A percentile compares a stretch with the other conserved stretches of the same genome.
Conservation (phyloP, 1,140 invertebrate species). For the Belonocnema kinseyi region DNA sequence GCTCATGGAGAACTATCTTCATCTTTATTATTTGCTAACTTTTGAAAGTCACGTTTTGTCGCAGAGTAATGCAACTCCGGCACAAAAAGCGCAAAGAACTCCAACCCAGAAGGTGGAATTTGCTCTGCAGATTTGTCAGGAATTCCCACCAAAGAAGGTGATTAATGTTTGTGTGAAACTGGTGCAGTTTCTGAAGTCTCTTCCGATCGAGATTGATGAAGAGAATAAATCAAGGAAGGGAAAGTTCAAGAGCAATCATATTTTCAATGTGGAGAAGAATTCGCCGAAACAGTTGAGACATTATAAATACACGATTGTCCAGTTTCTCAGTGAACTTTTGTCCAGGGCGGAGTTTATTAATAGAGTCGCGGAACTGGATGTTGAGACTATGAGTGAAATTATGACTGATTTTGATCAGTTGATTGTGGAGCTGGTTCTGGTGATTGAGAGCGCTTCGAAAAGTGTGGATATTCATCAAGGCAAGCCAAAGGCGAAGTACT, state of each 20-base stretch:
- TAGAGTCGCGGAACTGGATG: constrained; percentile 75
- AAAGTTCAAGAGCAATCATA: constrained; percentile 70
- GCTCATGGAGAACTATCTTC: constrained; percentile 85
- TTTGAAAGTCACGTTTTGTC: constrained; percentile 81
- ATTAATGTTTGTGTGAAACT: constrained; percentile 82
- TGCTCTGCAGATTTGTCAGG: constrained; percentile 79
- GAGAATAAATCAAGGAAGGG: constrained; percentile 42
- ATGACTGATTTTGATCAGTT: constrained; percentile 80
- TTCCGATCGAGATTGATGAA: constrained; percentile 82
- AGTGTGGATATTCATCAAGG: constrained; percentile 74
- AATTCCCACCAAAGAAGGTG: constrained; percentile 80
- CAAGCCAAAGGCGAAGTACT: constrained; percentile 83
- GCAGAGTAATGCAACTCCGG: constrained; percentile 64
- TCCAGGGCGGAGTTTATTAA: constrained; percentile 82
- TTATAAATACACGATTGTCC: constrained; percentile 87
- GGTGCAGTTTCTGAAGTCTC: constrained; percentile 79
- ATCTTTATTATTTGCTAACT: constrained; percentile 84
- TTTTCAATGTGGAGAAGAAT: constrained; percentile 82
- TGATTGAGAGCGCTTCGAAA: constrained; percentile 81
- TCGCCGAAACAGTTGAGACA: constrained; percentile 86
- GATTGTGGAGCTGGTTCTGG: constrained; percentile 81
- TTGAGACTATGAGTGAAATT: constrained; percentile 72
- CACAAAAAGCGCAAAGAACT: constrained; percentile 47
- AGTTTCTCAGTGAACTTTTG: constrained; percentile 82
- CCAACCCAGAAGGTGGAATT: constrained; percentile 81